Evolutionary conservation across 2,797 vertebrate genomes (phyloP).

Genomic region (Carcharodon carcharias): DNA sequence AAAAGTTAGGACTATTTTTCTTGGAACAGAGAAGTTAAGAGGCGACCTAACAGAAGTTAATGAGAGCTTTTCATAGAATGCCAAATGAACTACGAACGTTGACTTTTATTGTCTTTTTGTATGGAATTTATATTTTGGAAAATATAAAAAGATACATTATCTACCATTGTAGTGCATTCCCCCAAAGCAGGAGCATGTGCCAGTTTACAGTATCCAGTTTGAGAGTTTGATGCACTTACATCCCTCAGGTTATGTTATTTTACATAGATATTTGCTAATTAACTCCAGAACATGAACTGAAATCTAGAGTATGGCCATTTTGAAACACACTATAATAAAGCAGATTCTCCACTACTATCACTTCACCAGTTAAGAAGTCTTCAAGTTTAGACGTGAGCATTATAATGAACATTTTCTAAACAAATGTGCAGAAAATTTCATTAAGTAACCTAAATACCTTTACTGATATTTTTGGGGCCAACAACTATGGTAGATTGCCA

Average conservation of each 20-base stretch:
- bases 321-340: not conserved
- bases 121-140: not conserved
- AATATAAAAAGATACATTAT: not conserved
- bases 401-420: not conserved
- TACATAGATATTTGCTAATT: not conserved
- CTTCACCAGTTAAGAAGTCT: not conserved
- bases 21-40: not conserved
- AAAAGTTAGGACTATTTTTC: too few species aligned
- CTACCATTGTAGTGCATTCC: not conserved
- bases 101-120: not conserved
- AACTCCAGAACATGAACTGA: not conserved
- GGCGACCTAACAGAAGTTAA: not conserved
- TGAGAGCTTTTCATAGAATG: not conserved
- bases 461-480: not conserved
- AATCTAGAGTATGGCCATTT: not conserved
- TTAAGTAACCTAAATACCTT: not conserved
- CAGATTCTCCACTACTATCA: not conserved
- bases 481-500: not conserved
- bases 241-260: not conserved
- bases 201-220: not conserved
- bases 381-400: not conserved
- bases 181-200: not conserved
- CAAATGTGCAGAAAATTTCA: not conserved
- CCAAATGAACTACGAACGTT: not conserved
- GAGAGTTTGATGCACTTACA: not conserved